phyloP scores from a whole-genome alignment of 2,888 invertebrate species.

The Orthosia gracilis region DNA sequence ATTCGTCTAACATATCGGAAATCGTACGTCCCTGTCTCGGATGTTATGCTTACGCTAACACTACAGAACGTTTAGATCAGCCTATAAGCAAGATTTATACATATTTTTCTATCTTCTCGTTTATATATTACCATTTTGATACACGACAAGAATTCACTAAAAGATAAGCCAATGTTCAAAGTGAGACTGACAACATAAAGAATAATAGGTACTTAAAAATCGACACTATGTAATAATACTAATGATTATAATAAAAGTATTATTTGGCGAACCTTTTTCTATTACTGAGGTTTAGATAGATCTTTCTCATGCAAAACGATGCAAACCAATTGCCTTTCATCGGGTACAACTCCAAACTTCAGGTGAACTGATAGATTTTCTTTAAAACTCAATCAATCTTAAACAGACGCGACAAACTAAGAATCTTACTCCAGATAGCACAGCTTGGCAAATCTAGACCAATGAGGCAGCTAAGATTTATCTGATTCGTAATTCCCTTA shows the following conservation, averaged over 20 bases:
- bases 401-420: neutral
- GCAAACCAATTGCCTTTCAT: neutral
- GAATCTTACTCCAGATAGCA: neutral
- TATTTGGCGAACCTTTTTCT: too few species aligned
- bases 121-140: too few species aligned
- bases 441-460: conserved; percentile 18
- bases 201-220: too few species aligned
- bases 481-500: conserved; percentile 23
- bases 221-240: too few species aligned
- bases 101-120: too few species aligned
- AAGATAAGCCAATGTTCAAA: too few species aligned
- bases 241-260: too few species aligned
- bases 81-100: conserved; percentile 3
- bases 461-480: conserved; percentile 30
- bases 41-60: conserved; percentile 24
- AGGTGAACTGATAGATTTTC: neutral
- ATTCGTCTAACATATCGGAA: conserved; percentile 40
- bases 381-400: conserved; percentile 10
- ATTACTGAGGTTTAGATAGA: too few species aligned
- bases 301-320: too few species aligned
- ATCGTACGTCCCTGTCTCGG: conserved; percentile 4
- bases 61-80: conserved; percentile 8
- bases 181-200: too few species aligned
- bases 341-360: neutral
- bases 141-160: too few species aligned